Evolutionary conservation across 2,797 vertebrate genomes (phyloP).

Genomic region (Sarcoramphus papa): DNA sequence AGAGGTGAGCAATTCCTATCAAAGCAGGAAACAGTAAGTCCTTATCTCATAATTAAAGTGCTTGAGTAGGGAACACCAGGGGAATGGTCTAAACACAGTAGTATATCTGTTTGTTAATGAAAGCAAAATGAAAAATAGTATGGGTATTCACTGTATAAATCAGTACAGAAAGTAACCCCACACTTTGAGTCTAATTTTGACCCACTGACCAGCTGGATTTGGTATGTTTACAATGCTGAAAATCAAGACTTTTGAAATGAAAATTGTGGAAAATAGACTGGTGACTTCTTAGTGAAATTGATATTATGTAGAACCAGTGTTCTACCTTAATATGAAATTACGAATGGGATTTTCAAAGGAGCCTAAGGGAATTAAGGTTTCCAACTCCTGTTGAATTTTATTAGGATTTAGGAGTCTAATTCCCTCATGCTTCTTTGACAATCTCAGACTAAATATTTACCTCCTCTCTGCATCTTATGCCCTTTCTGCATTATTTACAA

Average conservation of each 20-base stretch:
- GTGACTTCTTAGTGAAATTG: not conserved
- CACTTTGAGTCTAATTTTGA: not conserved
- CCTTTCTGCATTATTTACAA: slow-evolving; percentile 40
- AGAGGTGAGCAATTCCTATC: slow-evolving; percentile 20
- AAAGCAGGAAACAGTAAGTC: slow-evolving; percentile 17
- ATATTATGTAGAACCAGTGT: not conserved
- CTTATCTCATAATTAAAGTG: slow-evolving; percentile 44
- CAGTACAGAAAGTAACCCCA: not conserved
- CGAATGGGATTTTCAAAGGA: not conserved
- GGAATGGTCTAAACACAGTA: not conserved
- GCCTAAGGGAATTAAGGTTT: not conserved
- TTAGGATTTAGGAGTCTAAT: slow-evolving; percentile 15
- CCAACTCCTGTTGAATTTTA: slow-evolving; percentile 14
- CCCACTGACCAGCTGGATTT: not conserved
- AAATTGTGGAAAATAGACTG: not conserved
- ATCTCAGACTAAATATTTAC: slow-evolving; percentile 46
- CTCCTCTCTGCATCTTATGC: not conserved
- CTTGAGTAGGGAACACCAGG: not conserved
- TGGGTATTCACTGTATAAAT: not conserved
- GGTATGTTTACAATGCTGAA: not conserved
- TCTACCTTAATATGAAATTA: slow-evolving; percentile 25
- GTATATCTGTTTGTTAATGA: not conserved
- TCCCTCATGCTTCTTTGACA: slow-evolving; percentile 11
- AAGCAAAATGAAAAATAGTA: not conserved
- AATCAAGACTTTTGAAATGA: not conserved